Evolutionary conservation across 2,797 vertebrate species (phyloP).

Genomic region (Allobates femoralis): DNA sequence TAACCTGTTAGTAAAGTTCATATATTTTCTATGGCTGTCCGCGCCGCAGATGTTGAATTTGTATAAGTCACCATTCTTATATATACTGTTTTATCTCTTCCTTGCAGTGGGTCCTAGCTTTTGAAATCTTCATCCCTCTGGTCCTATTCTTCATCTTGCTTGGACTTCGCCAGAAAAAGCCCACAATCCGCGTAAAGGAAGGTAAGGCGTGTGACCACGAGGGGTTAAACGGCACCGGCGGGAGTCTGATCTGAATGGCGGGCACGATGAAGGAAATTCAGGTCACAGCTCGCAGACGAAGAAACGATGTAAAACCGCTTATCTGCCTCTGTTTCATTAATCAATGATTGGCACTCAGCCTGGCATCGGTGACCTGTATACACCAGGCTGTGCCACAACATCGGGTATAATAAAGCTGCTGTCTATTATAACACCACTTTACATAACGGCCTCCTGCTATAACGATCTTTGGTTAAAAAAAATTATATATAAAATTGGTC

Average conservation of each 20-base stretch:
- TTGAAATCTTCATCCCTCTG: conserved; percentile 95
- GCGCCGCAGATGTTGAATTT: not conserved
- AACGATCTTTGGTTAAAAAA: too few relatives aligned
- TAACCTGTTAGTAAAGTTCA: too few relatives aligned
- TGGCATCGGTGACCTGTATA: not conserved
- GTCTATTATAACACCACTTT: not conserved
- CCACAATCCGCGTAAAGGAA: conserved; percentile 94
- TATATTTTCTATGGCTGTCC: too few relatives aligned
- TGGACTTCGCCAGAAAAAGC: conserved; percentile 94
- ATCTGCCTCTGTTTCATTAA: conserved; percentile 10
- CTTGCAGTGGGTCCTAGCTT: conserved; percentile 88
- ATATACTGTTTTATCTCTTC: not conserved
- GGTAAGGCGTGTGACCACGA: conserved; percentile 76
- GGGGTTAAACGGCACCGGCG: not conserved
- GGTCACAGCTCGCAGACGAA: conserved; percentile 18
- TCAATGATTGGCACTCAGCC: conserved; percentile 10
- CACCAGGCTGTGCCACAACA: not conserved
- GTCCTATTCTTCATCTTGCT: conserved; percentile 96
- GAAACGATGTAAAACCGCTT: conserved; percentile 12
- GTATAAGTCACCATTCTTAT: not conserved
- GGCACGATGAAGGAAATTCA: conserved; percentile 9
- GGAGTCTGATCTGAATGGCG: not conserved
- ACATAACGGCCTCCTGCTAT: not conserved
- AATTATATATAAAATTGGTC: too few relatives aligned
- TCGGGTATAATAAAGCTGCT: not conserved